Conservation (phyloP, 2,888 invertebrate species). For the Hipparchia sbordonii region DNA sequence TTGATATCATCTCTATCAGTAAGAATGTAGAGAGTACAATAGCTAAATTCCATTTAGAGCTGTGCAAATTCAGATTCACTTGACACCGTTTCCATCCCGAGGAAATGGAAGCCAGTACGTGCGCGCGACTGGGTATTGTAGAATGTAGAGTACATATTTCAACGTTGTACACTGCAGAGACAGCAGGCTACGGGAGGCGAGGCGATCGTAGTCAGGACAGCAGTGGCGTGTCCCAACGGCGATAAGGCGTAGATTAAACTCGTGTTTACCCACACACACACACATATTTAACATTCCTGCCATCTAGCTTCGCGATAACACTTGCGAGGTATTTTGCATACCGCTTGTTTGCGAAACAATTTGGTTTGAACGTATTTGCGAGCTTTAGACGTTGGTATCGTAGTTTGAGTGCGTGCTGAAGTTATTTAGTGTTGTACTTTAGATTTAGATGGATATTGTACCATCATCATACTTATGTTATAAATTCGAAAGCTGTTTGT, state of each 20-base stretch:
- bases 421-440: constrained; percentile 15
- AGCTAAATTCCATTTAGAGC: constrained; percentile 44
- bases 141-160: constrained; percentile 31
- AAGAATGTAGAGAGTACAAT: constrained; percentile 39
- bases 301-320: constrained; percentile 66
- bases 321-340: constrained; percentile 72
- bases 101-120: constrained; percentile 44
- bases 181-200: constrained; percentile 28
- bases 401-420: constrained; percentile 35
- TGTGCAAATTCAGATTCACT: constrained; percentile 53
- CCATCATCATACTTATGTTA: background rate
- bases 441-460: background rate
- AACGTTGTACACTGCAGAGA: constrained; percentile 22
- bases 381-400: constrained; percentile 41
- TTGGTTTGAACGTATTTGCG: constrained; percentile 66
- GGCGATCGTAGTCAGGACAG: constrained; percentile 40
- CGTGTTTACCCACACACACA: constrained; percentile 69
- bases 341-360: constrained; percentile 72
- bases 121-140: constrained; percentile 30
- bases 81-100: constrained; percentile 51
- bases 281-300: constrained; percentile 75
- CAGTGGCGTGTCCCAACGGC: constrained; percentile 50
- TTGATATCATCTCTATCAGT: constrained; percentile 21
- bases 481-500: too few relatives aligned
- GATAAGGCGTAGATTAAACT: constrained; percentile 79